A percentile compares a stretch with the other conserved stretches of the same genome.
Conservation (phyloP, 2,113 vertebrate genomes). For the Muntiacus muntjak region DNA sequence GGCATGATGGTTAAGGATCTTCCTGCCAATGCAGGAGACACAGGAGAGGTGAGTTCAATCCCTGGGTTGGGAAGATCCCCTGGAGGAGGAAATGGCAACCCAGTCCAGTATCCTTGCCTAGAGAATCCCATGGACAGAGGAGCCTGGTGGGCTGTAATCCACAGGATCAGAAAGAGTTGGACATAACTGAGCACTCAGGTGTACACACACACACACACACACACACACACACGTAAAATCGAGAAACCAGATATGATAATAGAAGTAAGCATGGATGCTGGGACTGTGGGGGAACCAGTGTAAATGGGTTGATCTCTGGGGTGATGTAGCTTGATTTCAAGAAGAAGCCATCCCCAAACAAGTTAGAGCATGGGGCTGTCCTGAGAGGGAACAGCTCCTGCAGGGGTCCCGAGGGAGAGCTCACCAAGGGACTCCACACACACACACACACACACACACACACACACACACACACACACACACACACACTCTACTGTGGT, state of each 20-base stretch:
- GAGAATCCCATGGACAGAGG: neutral
- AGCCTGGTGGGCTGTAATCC: neutral
- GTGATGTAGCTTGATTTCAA: neutral
- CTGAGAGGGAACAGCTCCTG: neutral
- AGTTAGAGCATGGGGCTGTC: neutral
- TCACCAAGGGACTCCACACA: neutral
- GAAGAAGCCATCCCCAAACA: neutral
- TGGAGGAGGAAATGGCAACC: neutral
- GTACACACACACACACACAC: too few species aligned
- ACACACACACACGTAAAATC: neutral
- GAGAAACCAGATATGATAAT: neutral
- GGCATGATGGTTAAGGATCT: neutral
- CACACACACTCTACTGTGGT: too few species aligned
- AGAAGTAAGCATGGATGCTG: neutral
- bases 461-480: neutral
- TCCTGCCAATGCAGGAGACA: neutral
- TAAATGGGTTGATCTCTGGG: neutral
- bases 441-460: neutral
- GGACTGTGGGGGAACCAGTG: too few species aligned
- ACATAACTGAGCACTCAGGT: neutral
- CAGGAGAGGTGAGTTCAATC: rapidly evolving
- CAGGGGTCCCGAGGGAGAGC: neutral
- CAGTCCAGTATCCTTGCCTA: neutral
- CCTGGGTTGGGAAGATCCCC: neutral
- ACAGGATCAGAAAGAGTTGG: neutral